Evolutionary conservation across 2,888 invertebrate species (phyloP).

Genomic region (Eremobia ochroleuca): DNA sequence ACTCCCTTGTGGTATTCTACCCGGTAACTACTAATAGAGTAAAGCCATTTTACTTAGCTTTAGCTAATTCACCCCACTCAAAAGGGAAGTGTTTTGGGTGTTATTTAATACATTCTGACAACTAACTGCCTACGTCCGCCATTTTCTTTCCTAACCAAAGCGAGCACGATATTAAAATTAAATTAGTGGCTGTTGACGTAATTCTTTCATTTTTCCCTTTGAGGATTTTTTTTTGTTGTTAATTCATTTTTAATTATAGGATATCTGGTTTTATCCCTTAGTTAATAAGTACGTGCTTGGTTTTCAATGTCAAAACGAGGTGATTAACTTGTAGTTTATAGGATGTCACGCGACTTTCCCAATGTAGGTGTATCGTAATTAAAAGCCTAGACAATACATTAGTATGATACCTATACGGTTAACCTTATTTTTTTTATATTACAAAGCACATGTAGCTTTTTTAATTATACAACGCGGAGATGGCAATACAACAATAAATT

Average conservation of each 20-base stretch:
- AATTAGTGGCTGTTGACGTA: slow-evolving; percentile 53
- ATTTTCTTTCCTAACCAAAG: slow-evolving; percentile 49
- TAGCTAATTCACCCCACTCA: slow-evolving; percentile 13
- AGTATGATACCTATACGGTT: background rate
- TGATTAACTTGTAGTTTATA: background rate
- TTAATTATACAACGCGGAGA: too few species aligned
- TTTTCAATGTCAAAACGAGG: slow-evolving; percentile 16
- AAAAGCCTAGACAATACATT: background rate
- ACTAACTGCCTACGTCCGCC: background rate
- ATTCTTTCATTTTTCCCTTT: slow-evolving; percentile 34
- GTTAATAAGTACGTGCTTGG: background rate
- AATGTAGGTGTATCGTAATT: background rate
- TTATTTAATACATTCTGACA: slow-evolving; percentile 30
- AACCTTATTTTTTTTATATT: background rate
- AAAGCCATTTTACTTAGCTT: background rate
- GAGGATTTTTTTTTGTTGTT: background rate
- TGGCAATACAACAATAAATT: too few species aligned
- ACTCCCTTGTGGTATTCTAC: slow-evolving; percentile 4
- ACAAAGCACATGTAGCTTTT: background rate
- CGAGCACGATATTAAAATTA: slow-evolving; percentile 61
- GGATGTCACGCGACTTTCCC: slow-evolving; percentile 4
- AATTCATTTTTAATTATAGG: slow-evolving; percentile 29
- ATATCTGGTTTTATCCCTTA: background rate
- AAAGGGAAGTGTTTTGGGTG: slow-evolving; percentile 16
- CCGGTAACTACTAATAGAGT: background rate